Conservation (phyloP, 2,888 invertebrate genomes). For the Oeneis ivallda region DNA sequence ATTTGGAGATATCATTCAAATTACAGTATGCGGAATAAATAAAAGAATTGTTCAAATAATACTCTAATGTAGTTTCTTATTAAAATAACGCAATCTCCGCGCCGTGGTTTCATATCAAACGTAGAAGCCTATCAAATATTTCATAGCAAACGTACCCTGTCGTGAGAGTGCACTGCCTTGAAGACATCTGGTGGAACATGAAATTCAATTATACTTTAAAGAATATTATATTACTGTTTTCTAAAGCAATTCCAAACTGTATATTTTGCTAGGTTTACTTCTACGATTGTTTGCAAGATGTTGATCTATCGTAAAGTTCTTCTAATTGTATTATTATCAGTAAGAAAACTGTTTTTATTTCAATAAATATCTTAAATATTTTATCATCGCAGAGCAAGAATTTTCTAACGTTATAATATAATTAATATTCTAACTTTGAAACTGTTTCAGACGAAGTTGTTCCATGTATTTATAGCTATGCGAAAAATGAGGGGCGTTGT, state of each 20-base stretch:
- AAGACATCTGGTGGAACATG: slow-evolving; percentile 49
- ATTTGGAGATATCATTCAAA: neutral
- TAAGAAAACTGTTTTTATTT: neutral
- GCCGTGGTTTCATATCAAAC: slow-evolving; percentile 35
- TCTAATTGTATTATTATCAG: slow-evolving; percentile 2
- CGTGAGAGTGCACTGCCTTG: slow-evolving; percentile 48
- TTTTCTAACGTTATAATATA: neutral
- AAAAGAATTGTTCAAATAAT: neutral
- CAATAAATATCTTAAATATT: neutral
- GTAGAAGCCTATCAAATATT: slow-evolving; percentile 66
- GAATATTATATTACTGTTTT: slow-evolving; percentile 37
- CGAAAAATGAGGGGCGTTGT: too few relatives aligned
- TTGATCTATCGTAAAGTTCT: neutral
- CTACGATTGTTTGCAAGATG: neutral
- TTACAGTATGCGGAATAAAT: neutral
- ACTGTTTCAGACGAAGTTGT: too few relatives aligned
- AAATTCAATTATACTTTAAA: slow-evolving; percentile 36
- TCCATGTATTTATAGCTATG: too few relatives aligned
- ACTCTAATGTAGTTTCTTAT: neutral
- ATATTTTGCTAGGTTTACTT: slow-evolving; percentile 18
- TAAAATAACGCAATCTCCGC: slow-evolving; percentile 11
- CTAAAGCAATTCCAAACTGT: slow-evolving; percentile 30
- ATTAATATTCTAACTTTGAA: too few relatives aligned
- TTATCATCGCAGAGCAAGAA: neutral
- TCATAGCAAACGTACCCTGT: slow-evolving; percentile 65